Conservation (phyloP, 2,113 vertebrate species). For the Coracopsis vasa region DNA sequence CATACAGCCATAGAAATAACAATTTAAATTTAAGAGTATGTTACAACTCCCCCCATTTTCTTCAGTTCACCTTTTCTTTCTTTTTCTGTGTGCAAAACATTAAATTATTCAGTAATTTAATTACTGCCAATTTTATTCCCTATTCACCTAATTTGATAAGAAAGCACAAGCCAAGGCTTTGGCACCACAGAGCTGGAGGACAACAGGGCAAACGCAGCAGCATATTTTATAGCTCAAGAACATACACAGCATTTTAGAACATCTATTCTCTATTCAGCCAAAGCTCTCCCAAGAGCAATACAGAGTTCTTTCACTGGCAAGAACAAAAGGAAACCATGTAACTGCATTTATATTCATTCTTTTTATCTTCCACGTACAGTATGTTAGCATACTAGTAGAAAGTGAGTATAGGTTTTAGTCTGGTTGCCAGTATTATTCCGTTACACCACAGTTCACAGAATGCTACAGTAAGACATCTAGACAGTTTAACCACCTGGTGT, state of each 20-base stretch:
- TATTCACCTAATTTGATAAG: background rate
- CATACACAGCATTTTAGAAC: background rate
- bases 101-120: background rate
- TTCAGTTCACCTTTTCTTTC: background rate
- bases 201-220: background rate
- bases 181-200: background rate
- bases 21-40: background rate
- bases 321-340: background rate
- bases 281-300: background rate
- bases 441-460: background rate
- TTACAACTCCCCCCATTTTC: fast-evolving
- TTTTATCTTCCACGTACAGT: background rate
- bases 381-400: background rate
- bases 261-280: background rate
- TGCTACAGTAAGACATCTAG: background rate
- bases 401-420: background rate
- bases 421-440: background rate
- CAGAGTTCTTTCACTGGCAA: background rate
- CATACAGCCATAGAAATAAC: background rate
- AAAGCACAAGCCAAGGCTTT: background rate
- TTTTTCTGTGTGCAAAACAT: background rate
- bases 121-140: background rate
- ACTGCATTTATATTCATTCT: background rate
- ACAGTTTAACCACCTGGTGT: background rate
- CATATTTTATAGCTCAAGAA: background rate